phyloP scores from a whole-genome alignment of 2,888 invertebrate species.

The Crepidodera aurea region DNA sequence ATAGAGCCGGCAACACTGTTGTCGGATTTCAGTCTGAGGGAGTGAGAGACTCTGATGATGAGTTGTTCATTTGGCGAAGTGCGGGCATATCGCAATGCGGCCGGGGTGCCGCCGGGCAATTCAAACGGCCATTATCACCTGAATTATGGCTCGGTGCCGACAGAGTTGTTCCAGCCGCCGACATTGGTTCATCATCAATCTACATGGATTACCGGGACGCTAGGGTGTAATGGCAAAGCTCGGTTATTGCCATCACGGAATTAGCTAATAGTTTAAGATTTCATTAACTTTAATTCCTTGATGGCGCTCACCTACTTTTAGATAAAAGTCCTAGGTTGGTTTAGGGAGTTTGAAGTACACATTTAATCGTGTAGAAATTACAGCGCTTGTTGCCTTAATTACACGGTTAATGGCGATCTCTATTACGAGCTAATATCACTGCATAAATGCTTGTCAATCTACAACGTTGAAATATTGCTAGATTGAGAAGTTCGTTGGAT shows the following conservation, averaged over 20 bases:
- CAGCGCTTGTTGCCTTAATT: neutral
- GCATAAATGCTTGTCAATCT: too few species aligned
- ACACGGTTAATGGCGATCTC: too few species aligned
- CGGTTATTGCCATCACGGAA: slow-evolving; percentile 19
- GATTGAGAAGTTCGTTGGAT: too few species aligned
- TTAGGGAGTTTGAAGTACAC: neutral
- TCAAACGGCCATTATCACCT: slow-evolving; percentile 62
- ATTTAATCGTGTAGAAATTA: neutral
- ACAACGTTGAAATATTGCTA: too few species aligned
- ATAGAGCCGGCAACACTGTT: slow-evolving; percentile 16
- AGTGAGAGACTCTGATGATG: slow-evolving; percentile 55
- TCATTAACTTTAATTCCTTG: slow-evolving; percentile 22
- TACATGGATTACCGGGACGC: slow-evolving; percentile 53
- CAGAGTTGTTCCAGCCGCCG: slow-evolving; percentile 60
- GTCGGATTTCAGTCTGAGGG: slow-evolving; percentile 35
- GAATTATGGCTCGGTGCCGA: slow-evolving; percentile 61
- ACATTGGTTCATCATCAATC: slow-evolving; percentile 58
- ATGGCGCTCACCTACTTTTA: slow-evolving; percentile 22
- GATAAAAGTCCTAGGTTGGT: slow-evolving; percentile 2
- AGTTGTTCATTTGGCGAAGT: slow-evolving; percentile 61
- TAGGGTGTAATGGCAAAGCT: slow-evolving; percentile 35
- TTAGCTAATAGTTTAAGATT: slow-evolving; percentile 28
- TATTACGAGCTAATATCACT: too few species aligned
- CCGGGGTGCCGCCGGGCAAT: slow-evolving; percentile 58
- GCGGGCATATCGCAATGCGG: slow-evolving; percentile 61